A percentile compares a stretch with the other conserved stretches of the same genome.
phyloP scores from a whole-genome alignment of 2,888 invertebrate species.

The Bruchidius siliquastri region DNA sequence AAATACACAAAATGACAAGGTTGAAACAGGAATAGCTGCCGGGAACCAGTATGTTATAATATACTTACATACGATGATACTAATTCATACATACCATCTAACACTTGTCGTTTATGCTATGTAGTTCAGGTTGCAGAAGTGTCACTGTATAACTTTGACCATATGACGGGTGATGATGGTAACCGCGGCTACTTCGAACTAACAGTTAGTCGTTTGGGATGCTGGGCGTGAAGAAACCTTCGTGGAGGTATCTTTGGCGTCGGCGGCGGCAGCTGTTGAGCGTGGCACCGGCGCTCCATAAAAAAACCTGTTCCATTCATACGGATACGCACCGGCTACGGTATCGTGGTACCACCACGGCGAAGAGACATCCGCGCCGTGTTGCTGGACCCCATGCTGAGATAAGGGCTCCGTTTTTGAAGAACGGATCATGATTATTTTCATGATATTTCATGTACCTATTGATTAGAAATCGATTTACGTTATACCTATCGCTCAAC shows the following conservation, averaged over 20 bases:
- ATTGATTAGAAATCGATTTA: too few relatives aligned
- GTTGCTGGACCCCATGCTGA: conserved; percentile 46
- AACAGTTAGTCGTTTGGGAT: background rate
- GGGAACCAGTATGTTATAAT: too few relatives aligned
- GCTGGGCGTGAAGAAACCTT: background rate
- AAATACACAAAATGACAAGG: too few relatives aligned
- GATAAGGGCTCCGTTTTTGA: conserved; percentile 20
- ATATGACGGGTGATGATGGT: background rate
- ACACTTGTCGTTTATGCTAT: background rate
- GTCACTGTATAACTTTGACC: background rate
- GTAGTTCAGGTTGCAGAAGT: background rate
- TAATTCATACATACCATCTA: background rate
- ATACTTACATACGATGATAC: background rate
- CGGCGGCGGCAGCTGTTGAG: background rate
- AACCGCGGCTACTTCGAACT: background rate
- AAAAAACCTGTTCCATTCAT: conserved; percentile 26
- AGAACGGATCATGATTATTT: background rate
- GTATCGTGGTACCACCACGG: conserved; percentile 9
- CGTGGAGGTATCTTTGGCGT: background rate
- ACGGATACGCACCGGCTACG: conserved; percentile 42
- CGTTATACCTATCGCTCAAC: too few relatives aligned
- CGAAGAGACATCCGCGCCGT: background rate
- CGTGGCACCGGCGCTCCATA: conserved; percentile 2
- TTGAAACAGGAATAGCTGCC: too few relatives aligned
- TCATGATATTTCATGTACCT: too few relatives aligned